Base-by-base conservation (phyloP, 2,113 vertebrate genomes). In the Sander lucioperca region DNA sequence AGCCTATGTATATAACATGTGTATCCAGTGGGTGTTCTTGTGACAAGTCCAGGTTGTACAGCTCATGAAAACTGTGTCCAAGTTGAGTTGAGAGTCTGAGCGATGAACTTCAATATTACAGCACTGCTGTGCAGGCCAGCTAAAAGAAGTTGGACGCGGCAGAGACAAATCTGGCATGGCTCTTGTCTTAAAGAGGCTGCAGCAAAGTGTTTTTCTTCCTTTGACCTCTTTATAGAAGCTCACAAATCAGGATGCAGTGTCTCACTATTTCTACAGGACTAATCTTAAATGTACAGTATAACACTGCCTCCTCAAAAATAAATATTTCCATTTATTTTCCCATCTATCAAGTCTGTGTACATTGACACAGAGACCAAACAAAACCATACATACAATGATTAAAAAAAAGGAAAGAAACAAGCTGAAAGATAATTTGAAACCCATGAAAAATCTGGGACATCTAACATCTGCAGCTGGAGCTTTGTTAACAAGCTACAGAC, bases 161-260 rank as follows among this genome's bases (percentile, higher is more conserved):
- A 45, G 23, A 83, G 48, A 85, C 64, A 27, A 61, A 84, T 83
- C 45, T 86, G 79, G 62, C 61, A 70, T 14, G 16, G 51, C 11
- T 76, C 61, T 74, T 45, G 39, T 59, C 66, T 51, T 70, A n/a
- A 68, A 80, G 62, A 77, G 56, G 21, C 27, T 76, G n/a, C 65
- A 62, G 61, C 54, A 39, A 39, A 66, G 45, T 69, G 30, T 83
- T 83, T 85, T 82, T 53, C 77, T 65, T 73, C 8, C 53, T 70
- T 73, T 79, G 70, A 36, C 77, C 58, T 79, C 56, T 84, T 77
- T 53, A 50, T 69, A 48, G 58, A 79, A 62, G 70, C 72, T 74
- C 77, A 82, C 80, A 85, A 87, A 89, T 88, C 84, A 86, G 14
- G 23, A 70, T 36, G 23, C 27, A 77, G 27, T 67, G 59, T 82